Base-by-base conservation (phyloP, 2,888 invertebrate species). In the Encarsia formosa region DNA sequence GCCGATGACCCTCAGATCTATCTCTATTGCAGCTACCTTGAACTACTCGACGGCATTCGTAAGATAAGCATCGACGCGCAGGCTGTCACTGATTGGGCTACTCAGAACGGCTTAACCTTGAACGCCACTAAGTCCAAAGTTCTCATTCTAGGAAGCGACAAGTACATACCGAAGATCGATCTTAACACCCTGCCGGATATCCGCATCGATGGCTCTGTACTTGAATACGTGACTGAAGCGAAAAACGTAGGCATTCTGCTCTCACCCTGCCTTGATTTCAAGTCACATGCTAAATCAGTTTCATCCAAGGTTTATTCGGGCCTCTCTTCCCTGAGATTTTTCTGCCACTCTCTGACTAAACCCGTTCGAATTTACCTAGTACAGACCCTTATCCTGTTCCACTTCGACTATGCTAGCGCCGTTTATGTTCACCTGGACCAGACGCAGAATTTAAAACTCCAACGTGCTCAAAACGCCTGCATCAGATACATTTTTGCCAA, bases 81-180 rank as follows among this genome's bases (percentile, higher is more conserved):
- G 11, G 35, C 35, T 3, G 16, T 35, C 3, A 19, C 35, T 2
- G 32, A 43, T 5, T 22, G 22, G 13, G 48, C 48, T 6, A 23
- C 5, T 0, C 3, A 23, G 2, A 40, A 40, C 18, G 32, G 15
- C 1, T 22, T 43, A 2, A 23, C 13, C 19, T 16, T 50, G 4
- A 50, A 50, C 18, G n/a, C 38, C 4, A 9, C 3, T 0, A 44
- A 50, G 31, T 31, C 50, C 3, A 26, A 50, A 16, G 44, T 31
- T 5, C 18, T 44, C n/a, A 50, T 50, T 13, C 9, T 26, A 5
- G 50, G 50, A 4, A 50, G 50, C 16, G 15, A 11, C 4, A 8
- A 5, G 2, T 26, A 38, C n/a, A n/a, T n/a, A n/a, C n/a, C n/a
- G n/a, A n/a, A n/a, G n/a, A n/a, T n/a, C n/a, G n/a, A n/a, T n/a